Evolutionary conservation across 2,113 vertebrate species (phyloP).

Genomic region (Oryzias celebensis): DNA sequence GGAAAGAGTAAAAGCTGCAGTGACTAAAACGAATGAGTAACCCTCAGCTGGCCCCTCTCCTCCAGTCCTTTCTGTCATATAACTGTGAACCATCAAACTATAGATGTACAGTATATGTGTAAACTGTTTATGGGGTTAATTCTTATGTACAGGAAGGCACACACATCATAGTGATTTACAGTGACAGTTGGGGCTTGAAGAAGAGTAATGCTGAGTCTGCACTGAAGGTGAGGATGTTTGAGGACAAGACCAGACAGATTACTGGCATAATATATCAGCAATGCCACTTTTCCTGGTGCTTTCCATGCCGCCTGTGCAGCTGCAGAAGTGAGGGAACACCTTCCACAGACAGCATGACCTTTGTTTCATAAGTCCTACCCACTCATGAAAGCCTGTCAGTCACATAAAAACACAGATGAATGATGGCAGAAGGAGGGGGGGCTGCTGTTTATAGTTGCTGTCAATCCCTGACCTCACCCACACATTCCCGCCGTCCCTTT

Average conservation of each 20-base stretch:
- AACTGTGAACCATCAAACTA: background rate
- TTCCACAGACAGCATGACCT: conserved; percentile 44
- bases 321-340: background rate
- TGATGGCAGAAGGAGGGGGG: conserved; percentile 13
- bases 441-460: conserved; percentile 49
- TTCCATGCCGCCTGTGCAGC: conserved; percentile 2
- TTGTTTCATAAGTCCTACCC: conserved; percentile 26
- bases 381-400: conserved; percentile 35
- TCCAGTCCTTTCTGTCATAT: background rate
- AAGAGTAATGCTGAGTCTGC: conserved; percentile 4
- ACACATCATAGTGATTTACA: conserved; percentile 47
- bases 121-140: too few species aligned
- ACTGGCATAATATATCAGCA: conserved; percentile 28
- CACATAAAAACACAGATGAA: conserved; percentile 33
- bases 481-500: conserved; percentile 60
- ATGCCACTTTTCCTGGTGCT: background rate
- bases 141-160: conserved; percentile 37
- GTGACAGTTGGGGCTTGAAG: conserved; percentile 22
- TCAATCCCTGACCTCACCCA: conserved; percentile 51
- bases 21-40: conserved; percentile 13
- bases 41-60: conserved; percentile 31
- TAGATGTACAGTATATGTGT: too few species aligned
- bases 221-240: conserved; percentile 1
- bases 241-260: conserved; percentile 51
- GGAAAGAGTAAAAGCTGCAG: background rate